Evolutionary conservation across 2,113 vertebrate genomes (phyloP).

Genomic region (Prunella himalayana): DNA sequence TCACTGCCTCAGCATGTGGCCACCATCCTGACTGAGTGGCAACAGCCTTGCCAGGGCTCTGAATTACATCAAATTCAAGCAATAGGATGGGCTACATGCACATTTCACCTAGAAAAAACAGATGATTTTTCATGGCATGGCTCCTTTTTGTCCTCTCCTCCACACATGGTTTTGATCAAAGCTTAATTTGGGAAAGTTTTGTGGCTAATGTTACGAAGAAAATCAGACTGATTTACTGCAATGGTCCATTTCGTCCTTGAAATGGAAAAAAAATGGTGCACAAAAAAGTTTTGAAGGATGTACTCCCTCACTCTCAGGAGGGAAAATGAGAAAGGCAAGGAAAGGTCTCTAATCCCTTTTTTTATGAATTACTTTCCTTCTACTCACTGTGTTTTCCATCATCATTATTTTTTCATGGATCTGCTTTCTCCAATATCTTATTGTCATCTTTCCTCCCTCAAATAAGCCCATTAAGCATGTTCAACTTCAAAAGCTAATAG

Average conservation of each 20-base stretch:
- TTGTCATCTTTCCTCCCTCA: neutral
- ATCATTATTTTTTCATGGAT: neutral
- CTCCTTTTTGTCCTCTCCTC: neutral
- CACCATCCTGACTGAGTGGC: rapidly evolving
- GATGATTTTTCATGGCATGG: neutral
- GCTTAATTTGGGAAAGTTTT: neutral
- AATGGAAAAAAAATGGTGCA: neutral
- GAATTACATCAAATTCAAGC: neutral
- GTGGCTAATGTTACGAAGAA: neutral
- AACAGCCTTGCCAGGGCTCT: neutral
- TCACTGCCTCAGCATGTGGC: neutral
- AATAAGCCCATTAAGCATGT: neutral
- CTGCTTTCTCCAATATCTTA: neutral
- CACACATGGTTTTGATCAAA: neutral
- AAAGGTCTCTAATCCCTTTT: neutral
- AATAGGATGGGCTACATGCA: neutral
- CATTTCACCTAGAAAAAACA: neutral
- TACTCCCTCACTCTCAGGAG: neutral
- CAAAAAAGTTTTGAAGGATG: neutral
- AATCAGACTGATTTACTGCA: neutral
- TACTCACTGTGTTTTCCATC: neutral
- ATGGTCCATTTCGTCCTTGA: neutral
- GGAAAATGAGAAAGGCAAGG: neutral
- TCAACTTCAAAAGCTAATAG: neutral
- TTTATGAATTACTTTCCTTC: neutral